Conservation (phyloP, 1,140 invertebrate genomes). For the Heliconius melpomene region DNA sequence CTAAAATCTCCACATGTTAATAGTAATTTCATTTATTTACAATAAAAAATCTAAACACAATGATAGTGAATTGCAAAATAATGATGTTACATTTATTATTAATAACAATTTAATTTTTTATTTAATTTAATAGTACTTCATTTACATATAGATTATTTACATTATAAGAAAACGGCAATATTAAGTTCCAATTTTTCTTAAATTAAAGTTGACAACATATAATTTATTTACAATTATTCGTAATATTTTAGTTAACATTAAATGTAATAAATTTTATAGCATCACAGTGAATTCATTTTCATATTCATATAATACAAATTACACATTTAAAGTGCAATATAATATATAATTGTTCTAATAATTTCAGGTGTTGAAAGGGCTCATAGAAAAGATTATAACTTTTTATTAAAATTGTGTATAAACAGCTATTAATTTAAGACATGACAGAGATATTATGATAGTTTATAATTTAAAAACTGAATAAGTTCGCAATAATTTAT, state of each 20-base stretch:
- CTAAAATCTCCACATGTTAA: constrained; percentile 17
- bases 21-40: constrained; percentile 38
- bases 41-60: constrained; percentile 30
- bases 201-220: constrained; percentile 40
- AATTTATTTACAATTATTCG: constrained; percentile 51
- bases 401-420: constrained; percentile 17
- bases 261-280: constrained; percentile 69
- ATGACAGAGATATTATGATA: constrained; percentile 12
- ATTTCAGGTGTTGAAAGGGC: constrained; percentile 26
- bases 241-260: constrained; percentile 54
- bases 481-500: constrained; percentile 16
- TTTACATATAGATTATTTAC: constrained; percentile 41
- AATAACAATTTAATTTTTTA: constrained; percentile 24
- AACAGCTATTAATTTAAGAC: constrained; percentile 9
- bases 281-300: constrained; percentile 74
- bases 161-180: constrained; percentile 38
- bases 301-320: constrained; percentile 46
- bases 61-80: constrained; percentile 34
- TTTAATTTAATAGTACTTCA: constrained; percentile 28
- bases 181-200: constrained; percentile 30
- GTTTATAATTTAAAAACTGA: neutral
- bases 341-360: constrained; percentile 31
- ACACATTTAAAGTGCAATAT: constrained; percentile 38
- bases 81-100: constrained; percentile 33
- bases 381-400: constrained; percentile 22